A percentile compares a stretch with the other conserved stretches of the same genome.
Evolutionary conservation across 2,888 invertebrate genomes (phyloP).

Genomic region (Cephus pulcher): DNA sequence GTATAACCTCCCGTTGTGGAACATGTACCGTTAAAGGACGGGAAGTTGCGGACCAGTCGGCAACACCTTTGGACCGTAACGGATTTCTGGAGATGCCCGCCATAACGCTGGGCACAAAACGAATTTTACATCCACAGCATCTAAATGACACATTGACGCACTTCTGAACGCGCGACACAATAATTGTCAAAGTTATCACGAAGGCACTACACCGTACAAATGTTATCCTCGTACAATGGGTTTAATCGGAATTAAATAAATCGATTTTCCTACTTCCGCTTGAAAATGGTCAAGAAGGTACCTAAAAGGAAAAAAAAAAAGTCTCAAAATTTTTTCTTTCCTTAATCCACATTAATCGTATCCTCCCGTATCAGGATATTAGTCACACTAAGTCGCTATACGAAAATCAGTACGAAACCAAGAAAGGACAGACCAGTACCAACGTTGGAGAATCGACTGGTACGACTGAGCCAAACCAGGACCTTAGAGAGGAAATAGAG

Average conservation of each 20-base stretch:
- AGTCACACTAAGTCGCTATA: not conserved
- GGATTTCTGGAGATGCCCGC: not conserved
- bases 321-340: too few relatives aligned
- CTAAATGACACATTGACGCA: not conserved
- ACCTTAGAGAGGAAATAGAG: not conserved
- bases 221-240: not conserved
- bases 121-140: not conserved
- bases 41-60: not conserved
- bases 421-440: not conserved
- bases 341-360: not conserved
- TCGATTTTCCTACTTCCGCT: not conserved
- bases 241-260: not conserved
- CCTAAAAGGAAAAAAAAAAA: too few relatives aligned
- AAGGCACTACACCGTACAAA: not conserved
- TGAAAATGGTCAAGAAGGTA: not conserved
- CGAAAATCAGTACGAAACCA: not conserved
- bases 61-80: not conserved
- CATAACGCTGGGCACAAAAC: not conserved
- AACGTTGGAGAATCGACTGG: not conserved
- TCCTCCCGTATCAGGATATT: not conserved
- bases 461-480: not conserved
- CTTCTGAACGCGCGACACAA: too few relatives aligned
- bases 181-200: not conserved
- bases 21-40: slow-evolving; percentile 26
- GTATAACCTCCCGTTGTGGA: not conserved